phyloP scores from a whole-genome alignment of 2,797 vertebrate genomes.

The Hybognathus amarus region DNA sequence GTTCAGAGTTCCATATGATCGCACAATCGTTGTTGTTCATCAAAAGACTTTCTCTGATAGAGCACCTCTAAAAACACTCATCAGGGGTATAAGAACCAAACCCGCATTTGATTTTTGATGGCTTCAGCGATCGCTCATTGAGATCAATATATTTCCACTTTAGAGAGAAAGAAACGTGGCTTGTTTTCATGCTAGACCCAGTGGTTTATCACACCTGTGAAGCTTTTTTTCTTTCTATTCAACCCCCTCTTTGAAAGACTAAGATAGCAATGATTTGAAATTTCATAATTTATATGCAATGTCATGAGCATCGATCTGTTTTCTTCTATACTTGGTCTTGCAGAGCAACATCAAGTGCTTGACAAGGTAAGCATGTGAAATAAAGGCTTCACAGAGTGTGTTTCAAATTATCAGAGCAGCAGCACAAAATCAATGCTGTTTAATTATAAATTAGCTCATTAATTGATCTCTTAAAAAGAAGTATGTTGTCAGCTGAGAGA shows the following conservation, averaged over 20 bases:
- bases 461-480: constrained; percentile 70
- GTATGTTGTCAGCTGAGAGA: constrained; percentile 64
- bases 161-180: constrained; percentile 26
- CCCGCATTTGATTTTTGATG: constrained; percentile 54
- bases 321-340: constrained; percentile 21
- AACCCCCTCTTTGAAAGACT: constrained; percentile 4
- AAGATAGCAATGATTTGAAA: constrained; percentile 16
- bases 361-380: constrained; percentile 41
- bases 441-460: constrained; percentile 75
- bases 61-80: constrained; percentile 48
- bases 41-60: constrained; percentile 53
- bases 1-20: constrained; percentile 36
- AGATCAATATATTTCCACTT: constrained; percentile 60
- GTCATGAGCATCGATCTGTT: constrained; percentile 9
- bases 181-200: constrained; percentile 43
- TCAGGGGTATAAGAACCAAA: constrained; percentile 49
- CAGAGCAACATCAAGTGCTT: constrained; percentile 3
- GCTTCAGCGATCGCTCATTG: constrained; percentile 49
- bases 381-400: constrained; percentile 50
- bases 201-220: constrained; percentile 22
- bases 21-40: constrained; percentile 53
- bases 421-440: constrained; percentile 65
- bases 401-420: constrained; percentile 62
- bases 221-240: neutral
- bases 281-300: constrained; percentile 30